Percentiles rank a stretch among this genome's conserved stretches.
Conservation (phyloP, 2,797 vertebrate species). For the Zenarchopterus dispar region DNA sequence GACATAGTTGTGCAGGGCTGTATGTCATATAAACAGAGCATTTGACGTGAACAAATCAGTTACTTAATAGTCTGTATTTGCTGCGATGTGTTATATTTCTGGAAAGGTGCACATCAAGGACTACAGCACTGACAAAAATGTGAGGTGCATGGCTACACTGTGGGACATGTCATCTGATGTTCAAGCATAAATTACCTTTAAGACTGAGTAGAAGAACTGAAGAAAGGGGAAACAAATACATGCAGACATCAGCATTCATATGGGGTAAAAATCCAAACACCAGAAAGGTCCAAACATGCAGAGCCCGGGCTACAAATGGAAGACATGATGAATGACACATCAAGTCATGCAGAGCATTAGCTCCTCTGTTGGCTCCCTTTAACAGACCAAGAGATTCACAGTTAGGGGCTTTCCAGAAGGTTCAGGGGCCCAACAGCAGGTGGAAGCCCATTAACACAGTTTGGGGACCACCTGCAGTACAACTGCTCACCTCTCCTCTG, state of each 20-base stretch:
- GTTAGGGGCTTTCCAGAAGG: slow-evolving; percentile 59
- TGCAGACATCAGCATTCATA: too few species aligned
- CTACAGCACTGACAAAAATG: not conserved
- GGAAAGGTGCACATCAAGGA: not conserved
- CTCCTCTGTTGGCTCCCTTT: slow-evolving; percentile 60
- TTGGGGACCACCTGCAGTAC: slow-evolving; percentile 77
- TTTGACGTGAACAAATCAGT: not conserved
- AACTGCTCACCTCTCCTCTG: slow-evolving; percentile 65
- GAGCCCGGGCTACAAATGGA: slow-evolving; percentile 45
- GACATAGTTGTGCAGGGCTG: too few species aligned
- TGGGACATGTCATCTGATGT: not conserved
- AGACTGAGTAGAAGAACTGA: too few species aligned
- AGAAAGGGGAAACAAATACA: too few species aligned
- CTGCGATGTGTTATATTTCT: not conserved
- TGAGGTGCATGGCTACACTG: not conserved
- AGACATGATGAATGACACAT: slow-evolving; percentile 63
- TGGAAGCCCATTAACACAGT: slow-evolving; percentile 76
- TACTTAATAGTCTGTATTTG: not conserved
- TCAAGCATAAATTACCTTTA: not conserved
- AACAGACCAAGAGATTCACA: slow-evolving; percentile 42
- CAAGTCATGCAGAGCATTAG: slow-evolving; percentile 51
- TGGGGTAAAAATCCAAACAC: too few species aligned
- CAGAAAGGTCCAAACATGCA: slow-evolving; percentile 11
- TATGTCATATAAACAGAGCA: not conserved
- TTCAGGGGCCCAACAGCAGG: slow-evolving; percentile 77